Evolutionary conservation across 2,113 vertebrate species (phyloP).

Genomic region (Nibea coibor): DNA sequence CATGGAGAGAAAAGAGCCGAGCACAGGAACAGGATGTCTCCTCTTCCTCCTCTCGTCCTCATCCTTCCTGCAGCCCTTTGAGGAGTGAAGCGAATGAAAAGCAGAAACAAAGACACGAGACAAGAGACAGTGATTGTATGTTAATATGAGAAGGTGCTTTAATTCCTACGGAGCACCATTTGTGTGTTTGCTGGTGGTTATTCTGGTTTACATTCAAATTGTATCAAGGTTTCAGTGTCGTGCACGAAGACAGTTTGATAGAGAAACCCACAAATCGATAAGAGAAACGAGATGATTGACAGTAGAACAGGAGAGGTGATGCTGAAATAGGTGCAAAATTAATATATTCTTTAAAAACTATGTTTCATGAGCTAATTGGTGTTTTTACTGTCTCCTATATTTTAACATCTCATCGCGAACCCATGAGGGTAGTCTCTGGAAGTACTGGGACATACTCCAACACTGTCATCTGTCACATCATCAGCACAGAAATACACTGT

Average conservation of each 20-base stretch:
- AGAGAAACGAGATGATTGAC: background rate
- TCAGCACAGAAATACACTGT: background rate
- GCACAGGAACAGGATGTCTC: slow-evolving; percentile 34
- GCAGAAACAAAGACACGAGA: slow-evolving; percentile 24
- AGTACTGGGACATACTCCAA: background rate
- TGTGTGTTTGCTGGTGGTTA: background rate
- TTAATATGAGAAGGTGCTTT: slow-evolving; percentile 20
- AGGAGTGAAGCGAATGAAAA: slow-evolving; percentile 5
- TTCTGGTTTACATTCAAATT: background rate
- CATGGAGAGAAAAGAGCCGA: slow-evolving; percentile 1
- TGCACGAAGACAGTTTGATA: background rate
- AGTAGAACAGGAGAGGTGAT: background rate
- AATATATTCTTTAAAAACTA: background rate
- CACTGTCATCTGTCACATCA: background rate
- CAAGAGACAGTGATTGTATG: slow-evolving; percentile 46
- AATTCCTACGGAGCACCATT: slow-evolving; percentile 4
- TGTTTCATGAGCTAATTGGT: background rate
- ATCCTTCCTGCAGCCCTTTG: slow-evolving; percentile 33
- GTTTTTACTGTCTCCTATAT: background rate
- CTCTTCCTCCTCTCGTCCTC: slow-evolving; percentile 16
- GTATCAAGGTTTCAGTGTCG: background rate
- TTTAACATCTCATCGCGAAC: background rate
- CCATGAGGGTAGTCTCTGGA: background rate
- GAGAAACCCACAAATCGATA: background rate
- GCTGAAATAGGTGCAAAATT: too few relatives aligned